Percentiles rank a stretch among this genome's conserved stretches.
phyloP scores from a whole-genome alignment of 2,113 vertebrate genomes.

The Halcyon malimbica region DNA sequence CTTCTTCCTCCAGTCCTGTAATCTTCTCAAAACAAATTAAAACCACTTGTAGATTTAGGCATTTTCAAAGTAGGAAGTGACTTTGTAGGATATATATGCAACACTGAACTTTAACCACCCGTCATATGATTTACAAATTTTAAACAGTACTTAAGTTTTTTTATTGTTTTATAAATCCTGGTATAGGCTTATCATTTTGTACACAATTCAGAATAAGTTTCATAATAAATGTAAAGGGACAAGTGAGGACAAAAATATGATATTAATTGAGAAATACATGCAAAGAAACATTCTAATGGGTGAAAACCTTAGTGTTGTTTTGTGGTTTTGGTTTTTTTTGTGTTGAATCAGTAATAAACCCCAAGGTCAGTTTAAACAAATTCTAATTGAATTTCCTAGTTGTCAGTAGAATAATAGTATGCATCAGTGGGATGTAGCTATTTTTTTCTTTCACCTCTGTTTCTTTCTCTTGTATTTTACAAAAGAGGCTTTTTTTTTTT shows the following conservation, averaged over 20 bases:
- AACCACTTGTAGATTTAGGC: neutral
- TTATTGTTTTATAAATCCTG: neutral
- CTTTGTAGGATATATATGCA: neutral
- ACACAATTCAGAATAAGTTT: neutral
- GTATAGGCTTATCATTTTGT: neutral
- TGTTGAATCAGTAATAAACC: neutral
- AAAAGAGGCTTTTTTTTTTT: neutral
- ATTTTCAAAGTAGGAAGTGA: neutral
- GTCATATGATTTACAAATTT: neutral
- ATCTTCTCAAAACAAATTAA: neutral
- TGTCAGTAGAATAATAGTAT: neutral
- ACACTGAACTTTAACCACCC: neutral
- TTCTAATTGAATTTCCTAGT: neutral
- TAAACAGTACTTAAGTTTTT: neutral
- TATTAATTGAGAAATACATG: neutral
- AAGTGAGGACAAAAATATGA: neutral
- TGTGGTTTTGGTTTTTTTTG: neutral
- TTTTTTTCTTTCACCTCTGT: neutral
- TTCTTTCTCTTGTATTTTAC: neutral
- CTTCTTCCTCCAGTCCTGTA: neutral
- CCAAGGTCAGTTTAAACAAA: neutral
- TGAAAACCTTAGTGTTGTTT: neutral
- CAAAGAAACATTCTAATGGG: neutral
- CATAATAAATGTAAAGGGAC: neutral
- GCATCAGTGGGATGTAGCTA: neutral